Percentiles rank a stretch among this genome's conserved stretches.
These are phyloP conservation scores for Vanacampus margaritifer DNA, from an alignment of 2,113 vertebrate genomes.

Conservation along the genomic window DNA sequence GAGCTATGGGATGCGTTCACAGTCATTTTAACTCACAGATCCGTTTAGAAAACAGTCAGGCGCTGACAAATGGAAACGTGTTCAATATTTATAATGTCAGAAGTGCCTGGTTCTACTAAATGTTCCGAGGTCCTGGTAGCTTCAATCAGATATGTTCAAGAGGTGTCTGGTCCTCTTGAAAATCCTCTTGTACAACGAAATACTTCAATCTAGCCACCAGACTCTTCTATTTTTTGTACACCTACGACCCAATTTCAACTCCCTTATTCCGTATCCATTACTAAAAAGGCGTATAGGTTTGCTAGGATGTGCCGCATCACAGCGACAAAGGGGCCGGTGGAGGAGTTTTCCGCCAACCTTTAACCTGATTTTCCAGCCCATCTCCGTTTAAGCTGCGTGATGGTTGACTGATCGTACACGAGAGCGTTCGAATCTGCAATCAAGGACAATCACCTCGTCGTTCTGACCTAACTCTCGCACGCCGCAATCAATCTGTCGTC, in stretches of 20 bases:
- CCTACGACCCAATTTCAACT: background rate
- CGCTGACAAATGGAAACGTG: too few species aligned
- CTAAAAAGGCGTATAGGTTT: background rate
- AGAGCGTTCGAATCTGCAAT: conserved; percentile 62
- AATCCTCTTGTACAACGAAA: background rate
- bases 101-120: too few species aligned
- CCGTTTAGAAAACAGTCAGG: too few species aligned
- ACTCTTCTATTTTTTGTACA: background rate
- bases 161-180: background rate
- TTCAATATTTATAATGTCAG: too few species aligned
- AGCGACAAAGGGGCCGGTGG: background rate
- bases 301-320: background rate
- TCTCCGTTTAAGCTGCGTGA: conserved; percentile 27
- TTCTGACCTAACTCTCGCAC: conserved; percentile 79
- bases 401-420: conserved; percentile 26
- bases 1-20: too few species aligned
- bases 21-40: too few species aligned
- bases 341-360: conserved; percentile 19
- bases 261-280: background rate
- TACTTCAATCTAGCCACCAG: background rate
- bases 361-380: conserved; percentile 28
- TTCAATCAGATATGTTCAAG: too few species aligned
- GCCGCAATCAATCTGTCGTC: conserved; percentile 95
- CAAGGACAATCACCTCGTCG: conserved; percentile 81
- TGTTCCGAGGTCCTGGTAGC: too few species aligned